A percentile compares a stretch with the other conserved stretches of the same genome.
phyloP scores from a whole-genome alignment of 2,888 invertebrate genomes.

The Tanypteryx hageni region DNA sequence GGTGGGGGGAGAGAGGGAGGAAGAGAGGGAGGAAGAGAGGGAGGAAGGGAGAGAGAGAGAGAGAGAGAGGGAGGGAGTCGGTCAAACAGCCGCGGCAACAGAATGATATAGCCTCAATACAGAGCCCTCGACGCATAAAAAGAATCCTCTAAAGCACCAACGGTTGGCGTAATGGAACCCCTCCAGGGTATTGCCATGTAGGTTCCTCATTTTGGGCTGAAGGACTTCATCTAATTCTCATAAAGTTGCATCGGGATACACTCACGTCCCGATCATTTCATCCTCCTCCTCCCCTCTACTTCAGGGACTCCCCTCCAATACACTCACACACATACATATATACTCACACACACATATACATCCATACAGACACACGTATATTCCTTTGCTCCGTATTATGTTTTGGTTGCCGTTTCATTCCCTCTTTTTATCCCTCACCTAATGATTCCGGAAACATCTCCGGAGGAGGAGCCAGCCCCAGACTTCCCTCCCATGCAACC shows the following conservation, averaged over 20 bases:
- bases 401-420: not conserved
- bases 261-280: not conserved
- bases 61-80: not conserved
- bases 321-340: not conserved
- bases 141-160: constrained; percentile 4
- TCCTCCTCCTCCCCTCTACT: not conserved
- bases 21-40: not conserved
- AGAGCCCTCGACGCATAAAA: constrained; percentile 27
- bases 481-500: not conserved
- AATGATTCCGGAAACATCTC: constrained; percentile 1
- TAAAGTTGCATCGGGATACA: constrained; percentile 2
- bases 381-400: not conserved
- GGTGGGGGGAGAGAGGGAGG: not conserved
- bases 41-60: not conserved
- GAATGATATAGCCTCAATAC: constrained; percentile 47
- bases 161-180: not conserved
- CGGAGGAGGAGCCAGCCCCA: not conserved
- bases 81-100: constrained; percentile 31
- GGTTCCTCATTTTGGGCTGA: not conserved
- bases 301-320: not conserved
- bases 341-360: no score
- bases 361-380: no score
- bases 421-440: not conserved
- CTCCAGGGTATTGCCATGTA: not conserved
- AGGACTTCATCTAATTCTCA: constrained; percentile 57